Evolutionary conservation across 2,888 invertebrate genomes (phyloP), one percentile per base, ranked within the genome.

Genomic region (Sarcophaga caerulescens): DNA sequence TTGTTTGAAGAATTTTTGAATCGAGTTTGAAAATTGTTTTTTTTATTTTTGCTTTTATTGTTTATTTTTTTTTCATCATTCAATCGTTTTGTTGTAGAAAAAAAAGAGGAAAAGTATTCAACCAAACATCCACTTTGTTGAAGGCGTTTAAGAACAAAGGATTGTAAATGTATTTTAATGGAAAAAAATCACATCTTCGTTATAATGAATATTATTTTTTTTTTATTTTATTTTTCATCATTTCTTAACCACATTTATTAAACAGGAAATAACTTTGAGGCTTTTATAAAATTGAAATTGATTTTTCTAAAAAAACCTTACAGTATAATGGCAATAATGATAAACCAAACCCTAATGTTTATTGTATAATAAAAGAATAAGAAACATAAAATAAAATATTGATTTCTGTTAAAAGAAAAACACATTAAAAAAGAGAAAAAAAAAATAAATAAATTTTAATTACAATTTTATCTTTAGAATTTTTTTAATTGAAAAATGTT

Each of bases 111-210:
- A 52, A 12, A 12, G 17, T 17, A 63, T 60, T 4, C 47, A 47
- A 11, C 45, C 8, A 25, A 69, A 69, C 35, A 35, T 35, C 8
- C 52, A 62, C 47, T 74, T 63, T 63, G 63, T 74, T 47, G 25
- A 74, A 74, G 63, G 47, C 74, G 47, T 74, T 74, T 74, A 63
- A 63, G 45, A 74, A 74, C 74, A 74, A 74, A 74, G 63, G 74
- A 74, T 23, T 74, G 62, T 35, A 10, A 35, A 35, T 73, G 17
- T 47, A n/a, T 44, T 66, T 60, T n/a, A 10, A 60, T 17, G n/a
- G 19, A 19, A 68, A 25, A 63, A 23, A 74, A 23, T n/a, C 52
- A 69, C 44, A 19, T 66, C 44, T 17, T n/a, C 44, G 44, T 44
- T 44, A n/a, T 66, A n/a, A 44, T 44, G 65, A 14, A 10, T 66